phyloP scores from a whole-genome alignment of 2,888 invertebrate genomes.

The Belgica antarctica region DNA sequence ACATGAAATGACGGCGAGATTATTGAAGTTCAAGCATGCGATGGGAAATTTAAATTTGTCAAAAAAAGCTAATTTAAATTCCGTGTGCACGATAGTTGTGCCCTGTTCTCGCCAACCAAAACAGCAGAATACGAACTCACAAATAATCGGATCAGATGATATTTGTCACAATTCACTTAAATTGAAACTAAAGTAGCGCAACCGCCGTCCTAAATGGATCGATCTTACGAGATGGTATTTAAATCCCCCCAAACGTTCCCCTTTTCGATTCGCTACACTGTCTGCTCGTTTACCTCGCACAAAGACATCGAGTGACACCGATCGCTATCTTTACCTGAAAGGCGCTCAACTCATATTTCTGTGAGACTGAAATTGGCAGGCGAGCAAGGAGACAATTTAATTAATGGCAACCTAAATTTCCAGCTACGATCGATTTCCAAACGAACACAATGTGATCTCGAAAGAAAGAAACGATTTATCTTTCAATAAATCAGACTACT shows the following conservation, averaged over 20 bases:
- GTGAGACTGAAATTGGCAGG: background rate
- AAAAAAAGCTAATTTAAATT: constrained; percentile 8
- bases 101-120: constrained; percentile 8
- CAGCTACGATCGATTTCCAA: constrained; percentile 10
- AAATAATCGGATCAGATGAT: constrained; percentile 26
- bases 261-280: background rate
- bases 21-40: constrained; percentile 18
- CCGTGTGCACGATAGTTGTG: background rate
- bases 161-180: constrained; percentile 10
- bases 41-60: constrained; percentile 19
- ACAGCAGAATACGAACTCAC: background rate
- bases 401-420: constrained; percentile 19
- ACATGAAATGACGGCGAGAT: constrained; percentile 17
- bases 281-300: background rate
- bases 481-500: constrained; percentile 9
- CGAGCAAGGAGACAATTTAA: constrained; percentile 13
- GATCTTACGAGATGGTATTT: background rate
- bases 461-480: background rate
- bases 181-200: background rate
- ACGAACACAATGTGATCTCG: constrained; percentile 2
- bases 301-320: background rate
- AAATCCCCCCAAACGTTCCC: constrained; percentile 17
- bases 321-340: constrained; percentile 18
- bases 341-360: background rate
- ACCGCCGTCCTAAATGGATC: constrained; percentile 10